These are phyloP conservation scores for Pentalonia nigronervosa DNA, from an alignment of 1,140 invertebrate genomes.

Conservation along the genomic window DNA sequence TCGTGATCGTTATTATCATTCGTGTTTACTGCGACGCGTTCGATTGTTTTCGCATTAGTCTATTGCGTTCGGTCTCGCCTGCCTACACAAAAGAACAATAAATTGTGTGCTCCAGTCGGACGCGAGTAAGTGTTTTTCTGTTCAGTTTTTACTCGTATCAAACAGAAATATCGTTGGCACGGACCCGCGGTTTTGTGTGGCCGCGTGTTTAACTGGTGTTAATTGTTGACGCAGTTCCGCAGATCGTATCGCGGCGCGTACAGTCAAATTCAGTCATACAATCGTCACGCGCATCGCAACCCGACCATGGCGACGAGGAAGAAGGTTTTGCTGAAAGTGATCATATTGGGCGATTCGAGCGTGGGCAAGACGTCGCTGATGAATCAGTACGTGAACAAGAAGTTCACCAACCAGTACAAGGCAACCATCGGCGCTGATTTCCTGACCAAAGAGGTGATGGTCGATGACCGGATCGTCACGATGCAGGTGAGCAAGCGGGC, in stretches of 20 bases:
- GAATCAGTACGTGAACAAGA: conserved; percentile 99
- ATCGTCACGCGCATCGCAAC: not conserved
- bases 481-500: conserved; percentile 81
- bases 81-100: not conserved
- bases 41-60: not conserved
- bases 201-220: not conserved
- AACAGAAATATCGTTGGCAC: not conserved
- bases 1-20: not conserved
- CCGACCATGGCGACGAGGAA: conserved; percentile 87
- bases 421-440: conserved; percentile 99
- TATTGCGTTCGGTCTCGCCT: not conserved
- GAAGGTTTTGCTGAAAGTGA: conserved; percentile 96
- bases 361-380: conserved; percentile 99
- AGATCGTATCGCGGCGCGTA: not conserved
- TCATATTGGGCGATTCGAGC: conserved; percentile 96
- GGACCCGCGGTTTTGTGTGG: not conserved
- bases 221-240: not conserved
- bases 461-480: conserved; percentile 97
- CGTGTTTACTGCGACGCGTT: not conserved
- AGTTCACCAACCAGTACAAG: conserved; percentile 99
- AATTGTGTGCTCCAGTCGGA: not conserved
- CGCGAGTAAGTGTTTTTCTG: not conserved
- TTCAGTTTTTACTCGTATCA: not conserved
- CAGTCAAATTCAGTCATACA: not conserved
- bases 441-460: conserved; percentile 98